phyloP scores from a whole-genome alignment of 2,113 vertebrate genomes.

The Myiozetetes cayanensis region DNA sequence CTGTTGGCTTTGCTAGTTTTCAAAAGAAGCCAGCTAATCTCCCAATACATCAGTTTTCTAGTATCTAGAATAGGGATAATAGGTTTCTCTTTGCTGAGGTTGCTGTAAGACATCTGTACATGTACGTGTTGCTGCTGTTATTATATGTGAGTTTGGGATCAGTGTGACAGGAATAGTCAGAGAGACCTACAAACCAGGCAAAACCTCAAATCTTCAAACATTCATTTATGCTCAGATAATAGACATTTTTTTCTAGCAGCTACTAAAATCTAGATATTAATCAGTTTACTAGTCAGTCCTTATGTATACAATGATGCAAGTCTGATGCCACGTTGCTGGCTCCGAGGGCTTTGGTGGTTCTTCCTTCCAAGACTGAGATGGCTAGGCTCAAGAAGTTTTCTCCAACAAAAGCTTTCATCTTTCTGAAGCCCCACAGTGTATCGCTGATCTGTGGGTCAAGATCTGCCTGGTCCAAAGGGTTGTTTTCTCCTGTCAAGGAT shows the following conservation, averaged over 20 bases:
- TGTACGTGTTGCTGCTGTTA: neutral
- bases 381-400: neutral
- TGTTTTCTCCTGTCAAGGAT: neutral
- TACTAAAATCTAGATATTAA: neutral
- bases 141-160: neutral
- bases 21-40: neutral
- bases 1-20: neutral
- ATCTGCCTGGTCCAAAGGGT: neutral
- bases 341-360: neutral
- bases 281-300: neutral
- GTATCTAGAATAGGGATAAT: neutral
- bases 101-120: neutral
- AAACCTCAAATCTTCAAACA: neutral
- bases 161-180: neutral
- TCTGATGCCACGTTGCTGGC: neutral
- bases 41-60: neutral
- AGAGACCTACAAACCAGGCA: neutral
- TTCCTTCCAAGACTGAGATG: neutral
- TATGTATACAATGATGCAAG: fast-evolving
- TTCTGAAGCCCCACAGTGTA: neutral
- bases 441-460: neutral
- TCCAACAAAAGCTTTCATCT: neutral
- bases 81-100: neutral
- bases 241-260: neutral
- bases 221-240: neutral